Conservation (phyloP, 1,140 invertebrate species). For the Drosophila watanabei region DNA sequence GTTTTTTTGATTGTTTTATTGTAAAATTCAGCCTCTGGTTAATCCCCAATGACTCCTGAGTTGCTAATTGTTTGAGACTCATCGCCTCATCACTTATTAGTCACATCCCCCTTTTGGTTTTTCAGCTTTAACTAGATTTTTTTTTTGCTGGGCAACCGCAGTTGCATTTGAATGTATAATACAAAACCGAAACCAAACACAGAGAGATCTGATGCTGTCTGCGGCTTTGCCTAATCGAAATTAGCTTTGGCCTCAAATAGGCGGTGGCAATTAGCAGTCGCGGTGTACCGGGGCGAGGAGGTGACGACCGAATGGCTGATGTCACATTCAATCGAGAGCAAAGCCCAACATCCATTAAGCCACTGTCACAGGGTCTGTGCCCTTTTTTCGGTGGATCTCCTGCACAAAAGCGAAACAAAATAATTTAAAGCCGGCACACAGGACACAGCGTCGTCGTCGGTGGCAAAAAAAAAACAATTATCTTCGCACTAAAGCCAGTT, state of each 20-base stretch:
- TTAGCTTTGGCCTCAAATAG: conserved; percentile 59
- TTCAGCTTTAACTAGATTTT: conserved; percentile 23
- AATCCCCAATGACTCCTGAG: not conserved
- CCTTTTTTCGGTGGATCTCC: conserved; percentile 27
- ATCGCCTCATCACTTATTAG: conserved; percentile 13
- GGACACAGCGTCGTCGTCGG: conserved; percentile 21
- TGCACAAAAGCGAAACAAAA: conserved; percentile 58
- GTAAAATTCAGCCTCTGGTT: not conserved
- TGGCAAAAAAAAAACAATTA: conserved; percentile 75
- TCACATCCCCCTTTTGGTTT: not conserved
- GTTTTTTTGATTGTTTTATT: too few species aligned
- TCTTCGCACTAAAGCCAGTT: conserved; percentile 57
- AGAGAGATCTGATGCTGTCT: conserved; percentile 47
- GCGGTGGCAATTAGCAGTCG: conserved; percentile 52
- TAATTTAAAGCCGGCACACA: conserved; percentile 62
- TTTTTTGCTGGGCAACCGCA: conserved; percentile 28
- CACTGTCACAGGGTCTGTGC: conserved; percentile 26
- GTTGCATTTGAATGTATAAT: conserved; percentile 37
- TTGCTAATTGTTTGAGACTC: not conserved
- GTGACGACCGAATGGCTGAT: conserved; percentile 15
- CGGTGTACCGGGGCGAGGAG: conserved; percentile 1
- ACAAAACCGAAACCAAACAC: conserved; percentile 46
- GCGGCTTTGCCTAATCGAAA: conserved; percentile 64
- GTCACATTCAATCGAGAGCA: conserved; percentile 56
- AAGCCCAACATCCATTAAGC: conserved; percentile 41